A percentile compares a stretch with the other conserved stretches of the same genome.
phyloP scores from a whole-genome alignment of 2,797 vertebrate genomes.

The Rhynchonycteris naso region DNA sequence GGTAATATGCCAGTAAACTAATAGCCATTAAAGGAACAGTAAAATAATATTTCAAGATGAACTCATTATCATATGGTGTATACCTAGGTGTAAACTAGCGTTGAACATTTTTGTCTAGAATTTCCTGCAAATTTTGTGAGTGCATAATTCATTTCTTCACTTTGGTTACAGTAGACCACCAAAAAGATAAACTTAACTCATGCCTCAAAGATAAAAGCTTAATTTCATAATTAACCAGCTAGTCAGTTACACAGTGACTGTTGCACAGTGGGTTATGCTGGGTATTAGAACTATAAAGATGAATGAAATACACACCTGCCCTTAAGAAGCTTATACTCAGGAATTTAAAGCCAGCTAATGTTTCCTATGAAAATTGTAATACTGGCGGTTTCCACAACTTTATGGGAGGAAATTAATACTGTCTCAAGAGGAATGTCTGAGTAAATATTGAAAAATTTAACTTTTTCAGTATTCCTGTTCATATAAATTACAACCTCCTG shows the following conservation, averaged over 20 bases:
- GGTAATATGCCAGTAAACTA: not conserved
- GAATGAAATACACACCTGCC: not conserved
- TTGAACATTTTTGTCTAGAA: constrained; percentile 10
- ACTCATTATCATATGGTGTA: not conserved
- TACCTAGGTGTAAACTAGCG: not conserved
- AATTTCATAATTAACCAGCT: not conserved
- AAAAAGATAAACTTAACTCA: not conserved
- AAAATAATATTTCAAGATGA: not conserved
- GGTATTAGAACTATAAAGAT: not conserved
- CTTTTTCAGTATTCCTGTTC: not conserved
- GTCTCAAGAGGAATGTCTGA: not conserved
- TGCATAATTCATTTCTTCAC: constrained; percentile 2
- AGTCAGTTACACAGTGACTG: not conserved
- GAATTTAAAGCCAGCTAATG: constrained; percentile 16
- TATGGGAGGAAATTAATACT: constrained; percentile 10
- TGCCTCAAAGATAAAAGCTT: not conserved
- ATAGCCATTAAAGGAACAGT: not conserved
- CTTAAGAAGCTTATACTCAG: constrained; percentile 13
- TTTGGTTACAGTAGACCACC: not conserved
- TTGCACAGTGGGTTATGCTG: not conserved
- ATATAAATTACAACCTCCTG: constrained; percentile 2
- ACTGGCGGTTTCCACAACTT: not conserved
- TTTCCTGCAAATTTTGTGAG: not conserved
- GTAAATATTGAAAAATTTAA: constrained; percentile 42
- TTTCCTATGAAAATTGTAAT: constrained; percentile 28